A percentile compares a stretch with the other conserved stretches of the same genome.
phyloP scores from a whole-genome alignment of 2,888 invertebrate species.

The Helicoverpa assulta region DNA sequence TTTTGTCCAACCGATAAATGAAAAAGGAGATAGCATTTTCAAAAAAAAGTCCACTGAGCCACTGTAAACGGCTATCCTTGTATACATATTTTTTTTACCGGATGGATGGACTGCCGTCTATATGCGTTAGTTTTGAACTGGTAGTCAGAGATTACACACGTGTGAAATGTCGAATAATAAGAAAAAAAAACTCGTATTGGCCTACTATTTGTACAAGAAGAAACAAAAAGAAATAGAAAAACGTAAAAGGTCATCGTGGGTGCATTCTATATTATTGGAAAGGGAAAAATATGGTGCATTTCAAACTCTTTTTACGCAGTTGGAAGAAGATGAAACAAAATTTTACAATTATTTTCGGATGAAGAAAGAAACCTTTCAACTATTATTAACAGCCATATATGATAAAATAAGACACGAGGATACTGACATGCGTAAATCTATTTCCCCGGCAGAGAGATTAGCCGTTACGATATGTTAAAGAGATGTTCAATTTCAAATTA shows the following conservation, averaged over 20 bases:
- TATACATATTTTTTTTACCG: constrained; percentile 42
- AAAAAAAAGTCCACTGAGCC: too few species aligned
- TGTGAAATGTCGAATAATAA: constrained; percentile 38
- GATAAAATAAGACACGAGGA: constrained; percentile 56
- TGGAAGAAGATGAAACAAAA: constrained; percentile 61
- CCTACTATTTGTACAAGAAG: constrained; percentile 36
- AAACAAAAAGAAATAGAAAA: constrained; percentile 61
- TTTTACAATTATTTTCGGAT: constrained; percentile 60
- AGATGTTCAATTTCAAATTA: constrained; percentile 5
- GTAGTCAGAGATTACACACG: constrained; percentile 46
- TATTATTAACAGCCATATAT: constrained; percentile 54
- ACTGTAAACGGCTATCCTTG: constrained; percentile 47
- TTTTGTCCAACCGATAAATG: too few species aligned
- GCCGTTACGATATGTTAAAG: constrained; percentile 43
- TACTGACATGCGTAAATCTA: constrained; percentile 59
- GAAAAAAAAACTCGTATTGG: constrained; percentile 46
- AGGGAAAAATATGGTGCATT: constrained; percentile 60
- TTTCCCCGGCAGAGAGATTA: constrained; percentile 59
- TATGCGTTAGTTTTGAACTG: constrained; percentile 50
- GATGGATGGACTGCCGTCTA: constrained; percentile 54
- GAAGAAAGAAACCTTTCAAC: constrained; percentile 56
- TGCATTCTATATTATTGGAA: constrained; percentile 23
- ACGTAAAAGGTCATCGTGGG: constrained; percentile 57
- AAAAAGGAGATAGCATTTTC: too few species aligned
- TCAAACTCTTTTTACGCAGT: constrained; percentile 57